Percentiles rank a stretch among this genome's conserved stretches.
These are phyloP conservation scores for Baccha elongata DNA, from an alignment of 2,888 invertebrate species.

Conservation along the genomic window DNA sequence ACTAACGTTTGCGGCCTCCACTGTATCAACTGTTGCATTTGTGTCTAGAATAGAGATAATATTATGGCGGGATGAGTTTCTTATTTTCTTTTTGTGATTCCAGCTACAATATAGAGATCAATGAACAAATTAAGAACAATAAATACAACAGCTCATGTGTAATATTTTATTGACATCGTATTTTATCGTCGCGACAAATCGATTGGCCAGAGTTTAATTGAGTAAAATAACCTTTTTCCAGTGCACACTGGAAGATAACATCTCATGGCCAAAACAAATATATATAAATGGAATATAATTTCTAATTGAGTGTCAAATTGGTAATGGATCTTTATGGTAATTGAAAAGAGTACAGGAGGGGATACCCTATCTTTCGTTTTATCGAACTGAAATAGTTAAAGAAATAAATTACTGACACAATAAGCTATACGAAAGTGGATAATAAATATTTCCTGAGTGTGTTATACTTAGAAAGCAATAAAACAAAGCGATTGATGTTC, in stretches of 20 bases:
- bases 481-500: too few relatives aligned
- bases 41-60: constrained; percentile 49
- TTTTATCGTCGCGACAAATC: background rate
- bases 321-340: background rate
- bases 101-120: constrained; percentile 18
- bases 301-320: constrained; percentile 31
- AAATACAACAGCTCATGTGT: background rate
- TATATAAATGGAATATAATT: background rate
- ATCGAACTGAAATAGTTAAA: constrained; percentile 3
- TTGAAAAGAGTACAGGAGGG: background rate
- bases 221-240: background rate
- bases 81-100: background rate
- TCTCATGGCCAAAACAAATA: constrained; percentile 5
- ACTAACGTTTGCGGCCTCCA: constrained; percentile 39
- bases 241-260: constrained; percentile 4
- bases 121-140: constrained; percentile 25
- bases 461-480: too few relatives aligned
- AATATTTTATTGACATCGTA: background rate
- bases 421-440: too few relatives aligned
- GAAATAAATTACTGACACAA: constrained; percentile 19
- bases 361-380: background rate
- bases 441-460: too few relatives aligned
- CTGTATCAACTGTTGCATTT: constrained; percentile 32
- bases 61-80: constrained; percentile 12
- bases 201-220: constrained; percentile 9